phyloP scores from a whole-genome alignment of 1,140 invertebrate genomes.

The Patella vulgata region DNA sequence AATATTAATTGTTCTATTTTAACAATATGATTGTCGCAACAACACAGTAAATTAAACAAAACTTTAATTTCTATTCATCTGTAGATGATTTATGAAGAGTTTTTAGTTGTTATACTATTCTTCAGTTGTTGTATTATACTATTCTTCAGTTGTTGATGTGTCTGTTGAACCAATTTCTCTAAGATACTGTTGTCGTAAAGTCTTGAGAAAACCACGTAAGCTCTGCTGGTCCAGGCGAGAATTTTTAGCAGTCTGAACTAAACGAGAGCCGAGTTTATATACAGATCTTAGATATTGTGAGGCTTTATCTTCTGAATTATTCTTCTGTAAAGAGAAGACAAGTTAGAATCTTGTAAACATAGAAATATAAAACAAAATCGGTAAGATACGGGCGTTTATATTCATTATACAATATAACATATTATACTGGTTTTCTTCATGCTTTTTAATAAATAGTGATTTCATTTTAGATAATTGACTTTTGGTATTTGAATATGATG shows the following conservation, averaged over 20 bases:
- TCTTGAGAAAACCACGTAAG: slow-evolving; percentile 48
- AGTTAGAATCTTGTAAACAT: neutral
- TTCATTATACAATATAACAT: neutral
- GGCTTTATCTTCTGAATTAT: slow-evolving; percentile 35
- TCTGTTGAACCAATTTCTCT: slow-evolving; percentile 22
- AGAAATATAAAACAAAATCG: neutral
- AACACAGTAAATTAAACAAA: too few species aligned
- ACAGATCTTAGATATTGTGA: slow-evolving; percentile 47
- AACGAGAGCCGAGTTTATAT: slow-evolving; percentile 57
- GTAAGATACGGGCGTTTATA: neutral
- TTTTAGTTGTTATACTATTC: too few species aligned
- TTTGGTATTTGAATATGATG: too few species aligned
- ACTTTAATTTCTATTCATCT: too few species aligned
- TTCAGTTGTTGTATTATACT: too few species aligned
- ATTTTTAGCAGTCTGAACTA: slow-evolving; percentile 57
- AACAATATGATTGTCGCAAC: too few species aligned
- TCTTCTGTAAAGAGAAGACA: slow-evolving; percentile 33
- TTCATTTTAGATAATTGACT: neutral
- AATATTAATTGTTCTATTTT: too few species aligned
- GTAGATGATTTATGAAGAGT: too few species aligned
- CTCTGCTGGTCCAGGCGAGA: slow-evolving; percentile 55
- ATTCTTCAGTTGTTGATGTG: neutral
- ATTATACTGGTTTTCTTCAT: neutral
- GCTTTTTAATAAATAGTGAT: neutral
- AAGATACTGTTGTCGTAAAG: slow-evolving; percentile 46